Evolutionary conservation across 2,113 vertebrate species (phyloP).

Genomic region (Neolamprologus fasciatus): DNA sequence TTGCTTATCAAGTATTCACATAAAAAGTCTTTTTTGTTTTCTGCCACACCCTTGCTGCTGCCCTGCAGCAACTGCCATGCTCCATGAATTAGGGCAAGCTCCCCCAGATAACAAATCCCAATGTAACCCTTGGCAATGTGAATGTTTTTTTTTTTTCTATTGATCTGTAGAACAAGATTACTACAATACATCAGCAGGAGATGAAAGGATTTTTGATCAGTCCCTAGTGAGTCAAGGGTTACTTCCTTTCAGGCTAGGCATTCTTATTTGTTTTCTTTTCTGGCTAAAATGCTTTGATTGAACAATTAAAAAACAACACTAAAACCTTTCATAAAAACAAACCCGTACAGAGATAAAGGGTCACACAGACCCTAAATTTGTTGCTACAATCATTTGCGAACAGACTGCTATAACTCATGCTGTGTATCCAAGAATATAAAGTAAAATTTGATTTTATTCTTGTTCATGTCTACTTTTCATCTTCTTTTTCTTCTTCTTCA

Average conservation of each 20-base stretch:
- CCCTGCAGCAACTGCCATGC: neutral
- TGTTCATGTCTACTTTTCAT: neutral
- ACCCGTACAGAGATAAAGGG: neutral
- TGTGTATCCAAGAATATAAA: neutral
- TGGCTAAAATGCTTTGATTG: neutral
- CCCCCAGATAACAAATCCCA: slow-evolving; percentile 1
- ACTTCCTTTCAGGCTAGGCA: neutral
- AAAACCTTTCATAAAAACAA: neutral
- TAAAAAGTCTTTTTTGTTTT: neutral
- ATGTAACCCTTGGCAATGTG: neutral
- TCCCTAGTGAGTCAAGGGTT: neutral
- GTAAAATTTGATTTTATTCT: neutral
- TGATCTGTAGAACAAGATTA: slow-evolving; percentile 6
- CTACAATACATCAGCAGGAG: slow-evolving; percentile 9
- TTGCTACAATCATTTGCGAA: neutral
- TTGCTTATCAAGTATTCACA: neutral
- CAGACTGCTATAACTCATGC: neutral
- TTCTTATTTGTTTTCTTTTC: neutral
- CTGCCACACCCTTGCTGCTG: neutral
- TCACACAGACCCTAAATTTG: neutral
- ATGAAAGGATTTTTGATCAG: slow-evolving; percentile 22
- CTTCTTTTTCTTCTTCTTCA: neutral
- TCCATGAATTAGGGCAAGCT: neutral
- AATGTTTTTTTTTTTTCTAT: neutral
- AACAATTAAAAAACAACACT: neutral